A percentile compares a stretch with the other conserved stretches of the same genome.
Conservation (phyloP, 2,888 invertebrate species). For the Agelastica alni region DNA sequence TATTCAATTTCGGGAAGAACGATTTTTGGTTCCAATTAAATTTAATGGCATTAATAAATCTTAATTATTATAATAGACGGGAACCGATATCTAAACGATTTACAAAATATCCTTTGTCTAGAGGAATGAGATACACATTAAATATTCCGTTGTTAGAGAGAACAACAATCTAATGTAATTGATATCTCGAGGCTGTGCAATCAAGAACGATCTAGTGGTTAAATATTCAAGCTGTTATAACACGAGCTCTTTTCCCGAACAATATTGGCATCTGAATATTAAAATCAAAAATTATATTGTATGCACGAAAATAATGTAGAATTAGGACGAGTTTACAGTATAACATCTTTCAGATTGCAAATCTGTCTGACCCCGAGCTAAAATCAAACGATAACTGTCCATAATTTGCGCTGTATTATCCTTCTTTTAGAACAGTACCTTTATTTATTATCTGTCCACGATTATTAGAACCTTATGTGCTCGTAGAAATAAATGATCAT, state of each 20-base stretch:
- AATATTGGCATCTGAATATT: conserved; percentile 55
- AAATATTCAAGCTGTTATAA: conserved; percentile 55
- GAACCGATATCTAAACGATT: conserved; percentile 33
- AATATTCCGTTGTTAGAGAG: conserved; percentile 56
- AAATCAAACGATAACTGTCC: conserved; percentile 46
- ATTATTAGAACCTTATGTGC: conserved; percentile 38
- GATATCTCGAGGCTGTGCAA: conserved; percentile 57
- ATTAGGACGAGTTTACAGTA: conserved; percentile 41
- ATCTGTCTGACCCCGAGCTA: conserved; percentile 40
- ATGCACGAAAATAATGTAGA: conserved; percentile 48
- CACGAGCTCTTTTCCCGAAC: conserved; percentile 52
- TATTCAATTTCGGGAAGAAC: too few relatives aligned
- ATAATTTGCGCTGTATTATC: conserved; percentile 47
- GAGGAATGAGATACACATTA: conserved; percentile 48
- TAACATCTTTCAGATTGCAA: conserved; percentile 43
- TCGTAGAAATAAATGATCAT: conserved; percentile 31
- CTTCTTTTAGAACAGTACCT: conserved; percentile 36
- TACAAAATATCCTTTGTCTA: conserved; percentile 51
- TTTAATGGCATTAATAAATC: conserved; percentile 35
- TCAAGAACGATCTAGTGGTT: conserved; percentile 55
- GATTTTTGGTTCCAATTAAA: conserved; percentile 36
- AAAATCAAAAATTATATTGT: conserved; percentile 53
- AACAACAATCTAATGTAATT: conserved; percentile 58
- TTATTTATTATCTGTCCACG: conserved; percentile 36
- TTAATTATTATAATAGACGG: conserved; percentile 32